phyloP scores from a whole-genome alignment of 2,888 invertebrate genomes.

The Neoitamus cyanurus region DNA sequence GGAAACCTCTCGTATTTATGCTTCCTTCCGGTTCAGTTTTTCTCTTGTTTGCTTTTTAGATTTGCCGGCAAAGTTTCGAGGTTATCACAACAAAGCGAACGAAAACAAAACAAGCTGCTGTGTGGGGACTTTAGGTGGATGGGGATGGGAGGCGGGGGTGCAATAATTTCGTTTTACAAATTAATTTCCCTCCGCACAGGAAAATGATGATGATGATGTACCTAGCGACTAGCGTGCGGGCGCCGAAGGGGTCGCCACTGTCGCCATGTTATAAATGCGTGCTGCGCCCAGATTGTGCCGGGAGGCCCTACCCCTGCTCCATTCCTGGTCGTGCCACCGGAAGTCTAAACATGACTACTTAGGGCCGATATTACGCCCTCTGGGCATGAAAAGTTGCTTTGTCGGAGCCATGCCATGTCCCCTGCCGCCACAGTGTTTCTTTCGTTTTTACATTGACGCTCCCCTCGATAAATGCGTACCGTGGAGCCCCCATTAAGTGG shows the following conservation, averaged over 20 bases:
- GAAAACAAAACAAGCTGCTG: constrained; percentile 8
- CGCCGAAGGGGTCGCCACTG: not conserved
- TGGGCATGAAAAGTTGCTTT: constrained; percentile 33
- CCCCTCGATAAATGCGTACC: not conserved
- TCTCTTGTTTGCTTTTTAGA: constrained; percentile 29
- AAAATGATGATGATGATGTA: constrained; percentile 6
- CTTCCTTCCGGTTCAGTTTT: constrained; percentile 16
- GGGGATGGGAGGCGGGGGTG: not conserved
- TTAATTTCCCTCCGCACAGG: constrained; percentile 22
- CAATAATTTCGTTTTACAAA: constrained; percentile 36
- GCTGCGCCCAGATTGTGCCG: not conserved
- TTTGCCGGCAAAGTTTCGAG: constrained; percentile 17
- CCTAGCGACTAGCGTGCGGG: not conserved
- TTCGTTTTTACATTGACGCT: not conserved
- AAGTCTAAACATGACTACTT: constrained; percentile 36
- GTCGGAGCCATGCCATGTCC: not conserved
- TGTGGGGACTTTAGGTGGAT: not conserved
- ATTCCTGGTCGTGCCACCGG: constrained; percentile 18
- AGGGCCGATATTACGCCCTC: constrained; percentile 36
- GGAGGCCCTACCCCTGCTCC: not conserved
- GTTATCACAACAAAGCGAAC: constrained; percentile 32
- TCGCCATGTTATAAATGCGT: not conserved
- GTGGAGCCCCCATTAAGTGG: not conserved
- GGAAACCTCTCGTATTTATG: constrained; percentile 4
- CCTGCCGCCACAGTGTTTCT: not conserved